Conservation (phyloP, 2,113 vertebrate genomes). For the Tympanuchus pallidicinctus region DNA sequence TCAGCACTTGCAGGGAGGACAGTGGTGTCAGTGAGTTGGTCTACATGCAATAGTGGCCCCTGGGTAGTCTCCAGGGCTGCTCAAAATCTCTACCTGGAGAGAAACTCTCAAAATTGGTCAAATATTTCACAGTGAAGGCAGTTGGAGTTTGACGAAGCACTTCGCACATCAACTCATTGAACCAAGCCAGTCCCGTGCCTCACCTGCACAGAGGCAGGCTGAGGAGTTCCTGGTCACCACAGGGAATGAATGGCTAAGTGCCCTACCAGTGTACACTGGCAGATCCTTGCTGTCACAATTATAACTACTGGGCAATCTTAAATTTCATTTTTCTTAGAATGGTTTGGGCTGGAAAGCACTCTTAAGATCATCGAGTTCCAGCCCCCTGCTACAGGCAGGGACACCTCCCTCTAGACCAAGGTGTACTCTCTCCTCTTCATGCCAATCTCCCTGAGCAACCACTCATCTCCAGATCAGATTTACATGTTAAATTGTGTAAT, state of each 20-base stretch:
- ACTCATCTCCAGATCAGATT: neutral
- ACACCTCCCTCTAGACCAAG: no score
- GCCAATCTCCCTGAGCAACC: no score
- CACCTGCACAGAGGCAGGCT: neutral
- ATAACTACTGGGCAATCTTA: neutral
- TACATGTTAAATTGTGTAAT: neutral
- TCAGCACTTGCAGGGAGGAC: rapidly evolving
- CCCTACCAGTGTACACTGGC: neutral
- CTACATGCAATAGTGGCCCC: neutral
- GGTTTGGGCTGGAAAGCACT: no score
- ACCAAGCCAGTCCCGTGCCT: neutral
- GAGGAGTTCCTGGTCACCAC: neutral
- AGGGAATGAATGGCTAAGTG: neutral
- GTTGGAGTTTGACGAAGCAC: neutral
- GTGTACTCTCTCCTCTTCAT: no score
- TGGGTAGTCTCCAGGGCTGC: neutral
- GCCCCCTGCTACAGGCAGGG: no score
- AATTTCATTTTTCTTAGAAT: neutral
- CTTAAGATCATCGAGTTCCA: no score
- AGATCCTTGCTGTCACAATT: neutral
- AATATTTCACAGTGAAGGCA: neutral
- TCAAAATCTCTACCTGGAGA: neutral
- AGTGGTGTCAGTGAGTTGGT: neutral
- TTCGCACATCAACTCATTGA: neutral
- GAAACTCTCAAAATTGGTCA: neutral